phyloP scores from a whole-genome alignment of 2,797 vertebrate species.

The Champsocephalus gunnari region DNA sequence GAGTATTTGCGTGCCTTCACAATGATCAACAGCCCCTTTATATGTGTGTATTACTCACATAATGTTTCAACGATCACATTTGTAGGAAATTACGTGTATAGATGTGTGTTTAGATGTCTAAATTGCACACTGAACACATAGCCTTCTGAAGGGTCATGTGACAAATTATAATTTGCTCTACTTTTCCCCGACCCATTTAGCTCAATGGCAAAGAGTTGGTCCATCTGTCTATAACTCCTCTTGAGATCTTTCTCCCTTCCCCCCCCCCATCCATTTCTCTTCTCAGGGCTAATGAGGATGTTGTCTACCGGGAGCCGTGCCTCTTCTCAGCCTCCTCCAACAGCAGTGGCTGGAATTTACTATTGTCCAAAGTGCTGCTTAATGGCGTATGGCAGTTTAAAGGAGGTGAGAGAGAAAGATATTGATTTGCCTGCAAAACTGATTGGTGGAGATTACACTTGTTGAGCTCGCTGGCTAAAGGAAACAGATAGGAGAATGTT shows the following conservation, averaged over 20 bases:
- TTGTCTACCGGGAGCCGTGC: slow-evolving; percentile 62
- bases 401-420: slow-evolving; percentile 18
- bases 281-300: slow-evolving; percentile 74
- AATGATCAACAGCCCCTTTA: not conserved
- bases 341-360: slow-evolving; percentile 58
- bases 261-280: slow-evolving; percentile 59
- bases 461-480: slow-evolving; percentile 29
- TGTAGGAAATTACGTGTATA: not conserved
- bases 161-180: slow-evolving; percentile 52
- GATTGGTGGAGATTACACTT: slow-evolving; percentile 39
- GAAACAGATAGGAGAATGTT: not conserved
- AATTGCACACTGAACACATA: slow-evolving; percentile 19
- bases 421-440: slow-evolving; percentile 17
- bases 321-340: slow-evolving; percentile 55
- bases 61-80: not conserved
- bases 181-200: slow-evolving; percentile 52
- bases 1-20: not conserved
- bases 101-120: not conserved
- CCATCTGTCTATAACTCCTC: slow-evolving; percentile 65
- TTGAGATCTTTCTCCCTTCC: slow-evolving; percentile 40
- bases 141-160: slow-evolving; percentile 23
- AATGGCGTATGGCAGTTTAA: slow-evolving; percentile 64
- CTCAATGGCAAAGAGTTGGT: slow-evolving; percentile 50
- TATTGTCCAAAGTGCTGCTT: slow-evolving; percentile 66
- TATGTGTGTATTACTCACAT: not conserved